Conservation (phyloP, 2,113 vertebrate genomes). For the Ursus arctos region DNA sequence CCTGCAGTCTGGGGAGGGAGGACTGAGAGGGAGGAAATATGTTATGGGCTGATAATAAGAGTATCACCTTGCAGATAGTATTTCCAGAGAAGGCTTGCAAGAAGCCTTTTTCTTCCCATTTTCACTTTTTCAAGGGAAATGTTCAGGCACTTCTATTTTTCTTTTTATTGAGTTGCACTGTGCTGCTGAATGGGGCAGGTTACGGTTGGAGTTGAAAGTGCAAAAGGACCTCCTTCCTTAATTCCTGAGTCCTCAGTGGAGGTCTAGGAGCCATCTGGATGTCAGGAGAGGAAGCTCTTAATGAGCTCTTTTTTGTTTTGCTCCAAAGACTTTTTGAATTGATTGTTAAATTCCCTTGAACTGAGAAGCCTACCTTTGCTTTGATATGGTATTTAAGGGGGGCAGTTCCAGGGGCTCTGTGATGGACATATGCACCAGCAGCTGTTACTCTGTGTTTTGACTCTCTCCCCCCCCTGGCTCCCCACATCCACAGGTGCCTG, state of each 20-base stretch:
- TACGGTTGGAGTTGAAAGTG: neutral
- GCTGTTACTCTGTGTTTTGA: slow-evolving; percentile 14
- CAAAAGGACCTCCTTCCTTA: neutral
- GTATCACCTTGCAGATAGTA: neutral
- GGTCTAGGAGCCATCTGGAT: neutral
- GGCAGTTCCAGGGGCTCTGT: neutral
- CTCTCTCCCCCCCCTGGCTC: neutral
- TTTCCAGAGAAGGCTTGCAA: neutral
- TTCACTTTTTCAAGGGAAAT: neutral
- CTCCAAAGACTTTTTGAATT: slow-evolving; percentile 35
- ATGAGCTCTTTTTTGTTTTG: slow-evolving; percentile 45
- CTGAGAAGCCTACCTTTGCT: slow-evolving; percentile 14
- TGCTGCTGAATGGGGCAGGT: neutral
- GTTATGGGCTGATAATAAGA: neutral
- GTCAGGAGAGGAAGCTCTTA: neutral
- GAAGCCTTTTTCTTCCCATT: neutral
- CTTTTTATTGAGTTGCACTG: neutral
- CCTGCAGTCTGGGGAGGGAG: neutral
- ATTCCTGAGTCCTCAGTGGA: neutral
- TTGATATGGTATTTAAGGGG: neutral
- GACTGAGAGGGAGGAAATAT: neutral
- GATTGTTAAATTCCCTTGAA: neutral
- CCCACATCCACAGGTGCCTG: neutral
- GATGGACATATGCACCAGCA: neutral
- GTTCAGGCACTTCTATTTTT: neutral